phyloP scores from a whole-genome alignment of 2,888 invertebrate species.

The Ichneumon xanthorius region DNA sequence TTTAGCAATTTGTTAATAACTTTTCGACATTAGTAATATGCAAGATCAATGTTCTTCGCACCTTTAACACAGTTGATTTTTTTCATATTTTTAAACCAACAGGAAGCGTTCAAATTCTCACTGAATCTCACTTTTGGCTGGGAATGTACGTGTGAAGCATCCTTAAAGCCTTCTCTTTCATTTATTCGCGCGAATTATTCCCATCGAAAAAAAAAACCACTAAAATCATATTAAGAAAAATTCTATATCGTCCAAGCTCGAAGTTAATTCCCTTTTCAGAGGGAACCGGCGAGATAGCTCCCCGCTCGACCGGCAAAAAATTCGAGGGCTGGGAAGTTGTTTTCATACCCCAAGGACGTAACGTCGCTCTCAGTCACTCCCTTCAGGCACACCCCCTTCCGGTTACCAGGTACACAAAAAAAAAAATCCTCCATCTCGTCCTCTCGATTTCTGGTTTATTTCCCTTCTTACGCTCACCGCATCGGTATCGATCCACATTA shows the following conservation, averaged over 20 bases:
- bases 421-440: constrained; percentile 15
- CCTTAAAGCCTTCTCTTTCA: too few species aligned
- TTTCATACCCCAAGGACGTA: constrained; percentile 80
- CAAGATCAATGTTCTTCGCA: too few species aligned
- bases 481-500: background rate
- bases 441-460: constrained; percentile 11
- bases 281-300: constrained; percentile 89
- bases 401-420: constrained; percentile 88
- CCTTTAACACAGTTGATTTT: too few species aligned
- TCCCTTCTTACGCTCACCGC: background rate
- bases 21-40: too few species aligned
- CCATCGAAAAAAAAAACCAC: background rate
- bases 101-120: too few species aligned
- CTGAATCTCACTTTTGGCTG: too few species aligned
- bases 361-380: constrained; percentile 88
- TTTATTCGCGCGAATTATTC: background rate
- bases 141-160: too few species aligned
- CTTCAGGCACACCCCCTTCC: constrained; percentile 92
- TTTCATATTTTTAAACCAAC: too few species aligned
- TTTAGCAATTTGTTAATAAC: too few species aligned
- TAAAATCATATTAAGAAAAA: constrained; percentile 8
- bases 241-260: constrained; percentile 33
- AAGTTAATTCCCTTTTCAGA: constrained; percentile 85
- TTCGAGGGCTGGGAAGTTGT: constrained; percentile 86
- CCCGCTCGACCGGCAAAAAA: constrained; percentile 86